A percentile compares a stretch with the other conserved stretches of the same genome.
phyloP scores from a whole-genome alignment of 2,888 invertebrate genomes.

The Dicroscelio sp. region DNA sequence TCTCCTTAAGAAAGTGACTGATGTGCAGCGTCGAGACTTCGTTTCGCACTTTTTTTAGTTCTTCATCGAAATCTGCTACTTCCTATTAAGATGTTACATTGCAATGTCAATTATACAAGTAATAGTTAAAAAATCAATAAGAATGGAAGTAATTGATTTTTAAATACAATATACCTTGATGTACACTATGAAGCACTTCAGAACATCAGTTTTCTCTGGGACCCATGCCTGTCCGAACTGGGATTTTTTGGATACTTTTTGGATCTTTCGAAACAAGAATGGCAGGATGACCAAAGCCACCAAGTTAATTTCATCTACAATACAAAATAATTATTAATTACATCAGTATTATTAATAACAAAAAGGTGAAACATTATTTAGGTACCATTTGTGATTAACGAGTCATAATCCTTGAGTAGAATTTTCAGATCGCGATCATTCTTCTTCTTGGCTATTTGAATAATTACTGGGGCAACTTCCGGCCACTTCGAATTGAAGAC shows the following conservation, averaged over 20 bases:
- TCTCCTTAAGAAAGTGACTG: too few relatives aligned
- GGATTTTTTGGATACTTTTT: constrained; percentile 37
- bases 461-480: not conserved
- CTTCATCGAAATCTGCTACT: not conserved
- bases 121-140: too few relatives aligned
- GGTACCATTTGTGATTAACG: not conserved
- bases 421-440: not conserved
- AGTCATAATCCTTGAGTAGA: not conserved
- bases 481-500: not conserved
- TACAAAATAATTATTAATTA: not conserved
- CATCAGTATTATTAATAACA: not conserved
- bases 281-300: constrained; percentile 26
- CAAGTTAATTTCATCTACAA: not conserved
- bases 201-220: constrained; percentile 4
- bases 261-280: constrained; percentile 39
- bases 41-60: not conserved
- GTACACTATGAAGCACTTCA: constrained; percentile 9
- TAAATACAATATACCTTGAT: not conserved
- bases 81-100: not conserved
- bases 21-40: too few relatives aligned
- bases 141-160: not conserved
- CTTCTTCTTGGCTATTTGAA: not conserved
- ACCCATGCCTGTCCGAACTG: constrained; percentile 23
- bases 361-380: not conserved
- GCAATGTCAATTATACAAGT: not conserved